Evolutionary conservation across 2,113 vertebrate genomes (phyloP), one percentile per base, ranked within the genome.

Genomic region (Hiodon tergisus): DNA sequence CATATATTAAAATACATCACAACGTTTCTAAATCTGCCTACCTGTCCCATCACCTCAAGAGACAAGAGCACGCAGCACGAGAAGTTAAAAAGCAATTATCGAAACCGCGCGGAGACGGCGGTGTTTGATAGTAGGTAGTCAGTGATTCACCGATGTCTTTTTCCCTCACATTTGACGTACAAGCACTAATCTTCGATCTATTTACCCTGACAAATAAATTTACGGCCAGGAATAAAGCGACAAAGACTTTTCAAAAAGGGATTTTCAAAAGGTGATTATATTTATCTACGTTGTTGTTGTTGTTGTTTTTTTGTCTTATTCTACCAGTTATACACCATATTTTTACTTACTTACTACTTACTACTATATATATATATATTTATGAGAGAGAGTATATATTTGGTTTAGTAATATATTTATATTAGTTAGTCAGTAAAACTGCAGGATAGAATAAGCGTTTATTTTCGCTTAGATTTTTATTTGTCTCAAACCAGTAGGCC

Each of bases 111-210:
- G 73, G 65, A 58, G 73, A 58, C 61, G 11, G 72, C 17, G 1
- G 61, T 46, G 53, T 31, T 70, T 3, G n/a, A 47, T 47, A 4
- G 63, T n/a, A 11, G 16, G 53, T 54, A 31, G 10, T 17, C 52
- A 14, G 73, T 68, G 73, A 68, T 54, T 75, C 73, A 75, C 63
- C 65, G 51, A 52, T 16, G 72, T 66, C 50, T 55, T 65, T 69
- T 66, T 59, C 65, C 31, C 54, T 16, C 73, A 57, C 14, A 48
- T 11, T 6, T 8, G 31, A 53, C 48, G 50, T 13, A 14, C 14
- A n/a, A 4, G 62, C 60, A 55, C 47, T 47, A 2, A 57, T 57
- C 5, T 57, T 57, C 10, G 5, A 55, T 57, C 5, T 1, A 57
- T 31, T 31, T 31, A 31, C 31, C 31, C 31, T 31, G 31, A 31